Evolutionary conservation across 2,797 vertebrate genomes (phyloP).

Genomic region (Linurgus olivaceus): DNA sequence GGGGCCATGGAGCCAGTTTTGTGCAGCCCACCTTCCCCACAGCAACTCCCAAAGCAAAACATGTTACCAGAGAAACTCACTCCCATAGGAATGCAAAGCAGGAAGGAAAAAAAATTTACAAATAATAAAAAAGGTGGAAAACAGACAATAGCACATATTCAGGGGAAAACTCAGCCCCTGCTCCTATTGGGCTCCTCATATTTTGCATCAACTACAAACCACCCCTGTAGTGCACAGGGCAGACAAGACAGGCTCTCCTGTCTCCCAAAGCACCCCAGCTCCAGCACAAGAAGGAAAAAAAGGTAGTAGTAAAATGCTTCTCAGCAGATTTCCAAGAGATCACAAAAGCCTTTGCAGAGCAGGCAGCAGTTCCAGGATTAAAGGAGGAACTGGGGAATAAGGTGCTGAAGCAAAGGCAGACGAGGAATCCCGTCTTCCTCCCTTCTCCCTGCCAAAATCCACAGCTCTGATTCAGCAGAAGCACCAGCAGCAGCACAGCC

Average conservation of each 20-base stretch:
- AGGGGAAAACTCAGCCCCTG: background rate
- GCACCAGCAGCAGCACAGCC: background rate
- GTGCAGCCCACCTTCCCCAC: background rate
- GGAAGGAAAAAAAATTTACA: background rate
- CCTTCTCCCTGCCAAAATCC: background rate
- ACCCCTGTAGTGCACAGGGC: background rate
- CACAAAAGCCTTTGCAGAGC: background rate
- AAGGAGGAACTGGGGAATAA: background rate
- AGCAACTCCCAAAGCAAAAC: background rate
- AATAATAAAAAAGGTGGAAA: background rate
- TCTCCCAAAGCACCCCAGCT: background rate
- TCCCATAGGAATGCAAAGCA: background rate
- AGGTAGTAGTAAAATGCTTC: background rate
- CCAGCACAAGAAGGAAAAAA: background rate
- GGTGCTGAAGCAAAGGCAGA: background rate
- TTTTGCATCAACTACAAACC: background rate
- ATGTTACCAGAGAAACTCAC: background rate
- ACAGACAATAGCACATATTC: background rate
- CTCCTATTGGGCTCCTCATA: background rate
- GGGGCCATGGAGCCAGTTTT: fast-evolving
- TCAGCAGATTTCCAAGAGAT: background rate
- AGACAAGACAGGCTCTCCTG: background rate
- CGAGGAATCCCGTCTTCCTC: background rate
- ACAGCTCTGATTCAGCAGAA: slow-evolving; percentile 40
- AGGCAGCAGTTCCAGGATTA: background rate